These are phyloP conservation scores for Pyrrhia umbra DNA, from an alignment of 2,888 invertebrate species.

Conservation along the genomic window DNA sequence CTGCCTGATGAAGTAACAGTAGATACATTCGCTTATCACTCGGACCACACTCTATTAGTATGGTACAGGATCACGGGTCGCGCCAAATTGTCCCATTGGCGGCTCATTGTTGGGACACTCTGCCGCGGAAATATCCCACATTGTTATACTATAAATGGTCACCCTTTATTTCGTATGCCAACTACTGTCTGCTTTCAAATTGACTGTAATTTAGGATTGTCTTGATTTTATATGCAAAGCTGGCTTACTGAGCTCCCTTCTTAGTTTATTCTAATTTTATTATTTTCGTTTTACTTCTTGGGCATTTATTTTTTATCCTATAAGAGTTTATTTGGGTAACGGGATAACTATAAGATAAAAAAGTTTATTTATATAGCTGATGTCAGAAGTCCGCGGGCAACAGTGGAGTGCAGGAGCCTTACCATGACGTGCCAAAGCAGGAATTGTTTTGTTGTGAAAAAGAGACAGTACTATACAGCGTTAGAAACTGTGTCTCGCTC, in stretches of 20 bases:
- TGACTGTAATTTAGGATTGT: constrained; percentile 59
- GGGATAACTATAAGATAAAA: too few species aligned
- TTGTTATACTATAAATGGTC: constrained; percentile 63
- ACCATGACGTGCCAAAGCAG: too few species aligned
- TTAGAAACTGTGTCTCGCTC: too few species aligned
- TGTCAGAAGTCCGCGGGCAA: too few species aligned
- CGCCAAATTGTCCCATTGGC: constrained; percentile 83
- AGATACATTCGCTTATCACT: constrained; percentile 17
- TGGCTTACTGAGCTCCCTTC: not conserved
- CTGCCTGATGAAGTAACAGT: not conserved
- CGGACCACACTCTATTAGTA: constrained; percentile 43
- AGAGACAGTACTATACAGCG: too few species aligned
- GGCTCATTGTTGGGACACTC: constrained; percentile 72
- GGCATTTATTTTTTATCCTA: not conserved
- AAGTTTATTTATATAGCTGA: too few species aligned
- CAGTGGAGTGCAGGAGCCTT: too few species aligned
- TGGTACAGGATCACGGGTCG: constrained; percentile 64
- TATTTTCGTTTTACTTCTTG: not conserved
- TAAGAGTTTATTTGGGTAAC: too few species aligned
- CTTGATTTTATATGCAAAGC: constrained; percentile 57
- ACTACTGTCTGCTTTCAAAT: constrained; percentile 65
- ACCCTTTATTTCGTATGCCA: constrained; percentile 57
- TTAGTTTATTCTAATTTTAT: not conserved
- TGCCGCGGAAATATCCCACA: constrained; percentile 59
- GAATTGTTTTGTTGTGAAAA: too few species aligned